Conservation (phyloP, 64 coral and sea anemone genomes). For the Trachythela sp. region DNA sequence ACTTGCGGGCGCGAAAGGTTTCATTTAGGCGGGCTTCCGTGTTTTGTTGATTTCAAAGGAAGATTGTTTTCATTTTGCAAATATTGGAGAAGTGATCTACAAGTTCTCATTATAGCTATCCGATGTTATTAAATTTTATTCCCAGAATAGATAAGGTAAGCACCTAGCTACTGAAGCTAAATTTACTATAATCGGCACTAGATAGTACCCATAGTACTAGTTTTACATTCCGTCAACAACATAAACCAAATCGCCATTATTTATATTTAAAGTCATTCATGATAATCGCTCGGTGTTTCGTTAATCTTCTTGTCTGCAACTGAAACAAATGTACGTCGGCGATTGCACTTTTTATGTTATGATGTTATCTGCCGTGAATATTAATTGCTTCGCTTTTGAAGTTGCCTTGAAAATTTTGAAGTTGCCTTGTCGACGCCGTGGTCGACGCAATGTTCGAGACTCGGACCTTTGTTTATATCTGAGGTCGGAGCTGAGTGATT, state of each 20-base stretch:
- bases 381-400: neutral
- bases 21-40: constrained; percentile 4
- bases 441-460: neutral
- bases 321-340: neutral
- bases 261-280: neutral
- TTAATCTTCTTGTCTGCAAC: neutral
- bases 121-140: neutral
- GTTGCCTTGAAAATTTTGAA: neutral
- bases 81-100: neutral
- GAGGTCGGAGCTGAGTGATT: neutral
- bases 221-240: neutral
- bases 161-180: neutral
- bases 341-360: neutral
- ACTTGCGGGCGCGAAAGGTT: neutral
- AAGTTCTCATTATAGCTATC: neutral
- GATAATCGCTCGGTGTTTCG: neutral
- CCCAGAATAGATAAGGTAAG: neutral
- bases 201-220: neutral
- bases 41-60: neutral
- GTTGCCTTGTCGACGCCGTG: neutral
- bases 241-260: neutral
- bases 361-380: neutral
- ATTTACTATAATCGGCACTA: neutral
- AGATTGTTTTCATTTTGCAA: constrained; percentile 14
- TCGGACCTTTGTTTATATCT: neutral